phyloP scores from a whole-genome alignment of 1,140 invertebrate genomes.

The Atta colombica region DNA sequence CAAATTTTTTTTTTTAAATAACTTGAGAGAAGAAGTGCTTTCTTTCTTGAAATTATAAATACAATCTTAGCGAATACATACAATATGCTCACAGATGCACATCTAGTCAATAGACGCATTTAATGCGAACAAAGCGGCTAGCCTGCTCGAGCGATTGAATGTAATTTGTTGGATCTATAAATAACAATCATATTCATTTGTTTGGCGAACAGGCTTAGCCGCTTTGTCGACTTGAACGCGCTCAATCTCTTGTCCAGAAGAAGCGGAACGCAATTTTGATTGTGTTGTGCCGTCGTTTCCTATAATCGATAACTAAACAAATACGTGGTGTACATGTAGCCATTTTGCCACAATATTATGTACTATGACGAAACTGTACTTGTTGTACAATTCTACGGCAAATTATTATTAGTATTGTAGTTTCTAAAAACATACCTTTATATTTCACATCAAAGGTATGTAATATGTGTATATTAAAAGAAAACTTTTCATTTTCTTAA shows the following conservation, averaged over 20 bases:
- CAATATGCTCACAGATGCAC: constrained; percentile 20
- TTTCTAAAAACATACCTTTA: constrained; percentile 65
- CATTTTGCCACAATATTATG: constrained; percentile 14
- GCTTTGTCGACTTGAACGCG: too few relatives aligned
- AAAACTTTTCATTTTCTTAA: too few relatives aligned
- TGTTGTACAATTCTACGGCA: background rate
- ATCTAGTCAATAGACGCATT: background rate
- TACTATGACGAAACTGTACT: background rate
- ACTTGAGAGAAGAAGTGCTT: background rate
- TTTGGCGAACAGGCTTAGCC: too few relatives aligned
- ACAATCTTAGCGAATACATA: background rate
- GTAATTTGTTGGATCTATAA: too few relatives aligned
- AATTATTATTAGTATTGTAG: constrained; percentile 7
- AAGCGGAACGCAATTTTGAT: constrained; percentile 22
- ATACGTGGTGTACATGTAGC: constrained; percentile 1
- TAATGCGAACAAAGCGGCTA: too few relatives aligned
- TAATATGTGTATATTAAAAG: too few relatives aligned
- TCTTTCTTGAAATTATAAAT: background rate
- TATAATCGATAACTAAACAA: background rate
- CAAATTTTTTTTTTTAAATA: background rate
- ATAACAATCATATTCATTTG: too few relatives aligned
- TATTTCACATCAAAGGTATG: background rate
- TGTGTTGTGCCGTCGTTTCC: constrained; percentile 1
- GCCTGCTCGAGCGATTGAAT: too few relatives aligned
- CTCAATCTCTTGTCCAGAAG: constrained; percentile 23